Conservation (phyloP, 2,888 invertebrate species). For the Maniola hyperantus region DNA sequence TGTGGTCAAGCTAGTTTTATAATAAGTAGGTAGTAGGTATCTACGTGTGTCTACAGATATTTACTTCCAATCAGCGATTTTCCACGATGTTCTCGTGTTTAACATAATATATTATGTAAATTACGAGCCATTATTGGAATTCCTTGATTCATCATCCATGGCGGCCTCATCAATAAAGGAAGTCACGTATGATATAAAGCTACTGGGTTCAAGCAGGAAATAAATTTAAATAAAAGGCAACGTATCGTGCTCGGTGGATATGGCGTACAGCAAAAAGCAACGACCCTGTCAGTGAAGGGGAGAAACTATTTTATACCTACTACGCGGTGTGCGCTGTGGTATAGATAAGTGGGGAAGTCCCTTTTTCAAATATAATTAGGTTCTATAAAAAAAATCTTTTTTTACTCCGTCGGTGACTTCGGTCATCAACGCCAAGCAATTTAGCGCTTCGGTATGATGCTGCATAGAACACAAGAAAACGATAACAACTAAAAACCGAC, state of each 20-base stretch:
- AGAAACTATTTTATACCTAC: background rate
- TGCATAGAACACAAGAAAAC: no score
- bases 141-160: slow-evolving; percentile 30
- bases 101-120: slow-evolving; percentile 14
- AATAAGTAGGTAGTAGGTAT: background rate
- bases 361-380: background rate
- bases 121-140: slow-evolving; percentile 24
- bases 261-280: slow-evolving; percentile 18
- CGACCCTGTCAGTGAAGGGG: background rate
- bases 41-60: background rate
- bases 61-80: slow-evolving; percentile 12
- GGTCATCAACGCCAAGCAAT: no score
- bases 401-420: no score
- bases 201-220: slow-evolving; percentile 35
- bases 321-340: background rate
- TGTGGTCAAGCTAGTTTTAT: slow-evolving; percentile 2
- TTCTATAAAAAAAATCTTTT: no score
- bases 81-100: slow-evolving; percentile 7
- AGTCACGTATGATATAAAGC: slow-evolving; percentile 35
- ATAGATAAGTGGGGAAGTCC: background rate
- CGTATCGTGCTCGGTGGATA: slow-evolving; percentile 25
- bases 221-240: slow-evolving; percentile 36
- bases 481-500: no score
- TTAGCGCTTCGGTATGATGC: no score
- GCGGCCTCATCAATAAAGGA: slow-evolving; percentile 35